Evolutionary conservation across 2,797 vertebrate genomes (phyloP).

Genomic region (Parotocinclus haroldoi): DNA sequence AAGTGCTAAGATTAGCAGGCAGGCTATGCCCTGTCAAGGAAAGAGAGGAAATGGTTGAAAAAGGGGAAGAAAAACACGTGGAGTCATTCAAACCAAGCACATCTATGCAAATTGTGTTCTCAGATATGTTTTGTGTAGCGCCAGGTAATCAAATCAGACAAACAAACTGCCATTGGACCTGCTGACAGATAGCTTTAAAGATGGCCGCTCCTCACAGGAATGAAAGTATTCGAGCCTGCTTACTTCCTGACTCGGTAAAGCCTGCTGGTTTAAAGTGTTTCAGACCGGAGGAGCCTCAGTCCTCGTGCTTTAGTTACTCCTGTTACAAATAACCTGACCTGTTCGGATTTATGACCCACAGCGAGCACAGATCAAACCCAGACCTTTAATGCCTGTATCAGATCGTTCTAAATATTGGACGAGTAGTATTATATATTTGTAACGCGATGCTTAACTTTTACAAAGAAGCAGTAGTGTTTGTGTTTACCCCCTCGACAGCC

Average conservation of each 20-base stretch:
- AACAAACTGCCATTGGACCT: constrained; percentile 46
- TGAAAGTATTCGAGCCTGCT: constrained; percentile 48
- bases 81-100: neutral
- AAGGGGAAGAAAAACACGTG: neutral
- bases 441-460: too few relatives aligned
- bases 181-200: constrained; percentile 63
- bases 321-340: neutral
- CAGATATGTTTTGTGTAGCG: neutral
- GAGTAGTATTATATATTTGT: too few relatives aligned
- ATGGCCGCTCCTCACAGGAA: constrained; percentile 63
- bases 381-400: too few relatives aligned
- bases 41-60: constrained; percentile 42
- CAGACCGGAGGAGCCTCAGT: neutral
- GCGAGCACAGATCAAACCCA: too few relatives aligned
- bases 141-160: constrained; percentile 30
- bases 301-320: neutral
- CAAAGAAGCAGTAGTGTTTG: too few relatives aligned
- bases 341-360: too few relatives aligned
- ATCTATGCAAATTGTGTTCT: constrained; percentile 1
- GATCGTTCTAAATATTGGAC: too few relatives aligned
- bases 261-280: neutral
- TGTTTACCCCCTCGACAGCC: too few relatives aligned
- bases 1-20: constrained; percentile 44
- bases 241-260: constrained; percentile 63
- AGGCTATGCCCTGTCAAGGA: constrained; percentile 47